These are phyloP conservation scores for Willowsia nigromaculata DNA, from an alignment of 2,888 invertebrate genomes.

Conservation along the genomic window DNA sequence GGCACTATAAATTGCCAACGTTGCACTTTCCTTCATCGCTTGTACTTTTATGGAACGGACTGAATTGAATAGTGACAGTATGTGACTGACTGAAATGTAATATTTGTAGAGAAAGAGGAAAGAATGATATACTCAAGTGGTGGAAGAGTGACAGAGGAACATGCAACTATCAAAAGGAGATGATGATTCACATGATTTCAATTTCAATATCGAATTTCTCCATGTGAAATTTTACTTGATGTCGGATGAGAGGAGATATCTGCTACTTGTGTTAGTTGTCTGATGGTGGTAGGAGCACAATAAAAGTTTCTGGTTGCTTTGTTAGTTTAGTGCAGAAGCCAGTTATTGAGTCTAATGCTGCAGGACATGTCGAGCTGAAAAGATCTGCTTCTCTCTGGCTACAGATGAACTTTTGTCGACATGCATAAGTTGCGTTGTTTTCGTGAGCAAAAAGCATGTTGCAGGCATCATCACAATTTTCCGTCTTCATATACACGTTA, in stretches of 20 bases:
- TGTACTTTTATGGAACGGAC: neutral
- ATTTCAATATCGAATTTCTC: slow-evolving; percentile 66
- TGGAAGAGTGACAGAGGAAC: slow-evolving; percentile 34
- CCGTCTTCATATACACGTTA: slow-evolving; percentile 43
- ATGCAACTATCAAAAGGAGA: slow-evolving; percentile 48
- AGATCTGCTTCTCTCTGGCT: slow-evolving; percentile 4
- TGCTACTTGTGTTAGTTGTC: slow-evolving; percentile 31
- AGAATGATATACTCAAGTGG: slow-evolving; percentile 43
- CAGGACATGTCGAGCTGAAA: slow-evolving; percentile 25
- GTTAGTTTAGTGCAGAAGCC: slow-evolving; percentile 47
- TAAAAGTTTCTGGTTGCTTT: slow-evolving; percentile 50
- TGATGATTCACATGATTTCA: slow-evolving; percentile 60
- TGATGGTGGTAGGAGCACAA: slow-evolving; percentile 40
- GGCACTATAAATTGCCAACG: slow-evolving; percentile 51
- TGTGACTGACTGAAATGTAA: slow-evolving; percentile 25
- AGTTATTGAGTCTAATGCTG: slow-evolving; percentile 10
- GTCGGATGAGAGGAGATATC: neutral
- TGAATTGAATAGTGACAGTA: slow-evolving; percentile 1
- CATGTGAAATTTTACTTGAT: slow-evolving; percentile 18
- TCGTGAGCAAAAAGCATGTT: slow-evolving; percentile 14
- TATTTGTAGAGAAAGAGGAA: slow-evolving; percentile 19
- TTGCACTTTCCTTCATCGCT: slow-evolving; percentile 46
- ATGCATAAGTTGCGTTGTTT: slow-evolving; percentile 6
- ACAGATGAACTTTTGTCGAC: neutral
- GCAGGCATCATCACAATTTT: slow-evolving; percentile 4